Base-by-base conservation (phyloP, 2,888 invertebrate species). In the Patella ulyssiponensis region DNA sequence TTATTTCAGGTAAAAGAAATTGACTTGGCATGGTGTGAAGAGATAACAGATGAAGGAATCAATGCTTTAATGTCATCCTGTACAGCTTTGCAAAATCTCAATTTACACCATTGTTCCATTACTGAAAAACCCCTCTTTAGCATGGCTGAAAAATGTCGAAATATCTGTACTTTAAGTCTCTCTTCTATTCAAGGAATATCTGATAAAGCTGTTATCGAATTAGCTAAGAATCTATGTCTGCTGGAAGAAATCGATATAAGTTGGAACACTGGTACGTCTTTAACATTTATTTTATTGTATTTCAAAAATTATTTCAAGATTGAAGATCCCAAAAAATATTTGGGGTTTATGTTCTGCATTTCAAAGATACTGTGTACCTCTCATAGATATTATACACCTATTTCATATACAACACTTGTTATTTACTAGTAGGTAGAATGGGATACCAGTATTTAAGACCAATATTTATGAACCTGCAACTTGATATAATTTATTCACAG, bases 1-100 rank as follows among this genome's bases (percentile, higher is more conserved):
- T 5, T 73, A 23, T 15, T 73, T 11, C 23, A 73, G 73, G 23
- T 73, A 53, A 54, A 53, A 23, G 44, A 52, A 23, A 23, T 73
- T 23, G 73, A 73, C 23, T 52, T 44, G 23, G 44, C 73, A 52
- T 73, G 73, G 73, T 73, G 73, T 54, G 73, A 73, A 53, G 73
- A 73, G n/a, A 12, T 73, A 73, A 73, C 73, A 73, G 73, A 53
- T n/a, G 20, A 53, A 52, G 73, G 73, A 23, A 54, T 73, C 44
- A 73, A 20, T 52, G 17, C 17, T 44, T 15, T 73, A 11, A 54
- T 53, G 17, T 17, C 44, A 23, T 73, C 52, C 44, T 73, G 73
- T 52, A 4, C 51, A 52, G 15, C 52, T 11, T 54, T 73, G 17
- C 51, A 54, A 23, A 23, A 53, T 23, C 54, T 73, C 15, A 73